Base-by-base conservation (phyloP, 2,797 vertebrate species). In the Pogoniulus pusillus region DNA sequence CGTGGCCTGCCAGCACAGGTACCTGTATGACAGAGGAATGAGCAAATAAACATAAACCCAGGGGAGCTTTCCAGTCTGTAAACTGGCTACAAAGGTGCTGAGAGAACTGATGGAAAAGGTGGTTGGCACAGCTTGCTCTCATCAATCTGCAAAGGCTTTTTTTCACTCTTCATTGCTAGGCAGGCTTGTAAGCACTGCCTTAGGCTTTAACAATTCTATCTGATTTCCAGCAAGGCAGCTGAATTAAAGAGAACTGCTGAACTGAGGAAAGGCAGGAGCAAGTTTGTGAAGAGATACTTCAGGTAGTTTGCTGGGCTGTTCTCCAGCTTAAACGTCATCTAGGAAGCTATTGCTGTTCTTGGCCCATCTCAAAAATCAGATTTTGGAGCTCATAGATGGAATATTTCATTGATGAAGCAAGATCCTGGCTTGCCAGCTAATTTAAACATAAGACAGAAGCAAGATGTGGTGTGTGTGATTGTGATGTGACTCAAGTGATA, bases 181-280 rank as follows among this genome's bases (percentile, higher is more conserved):
- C 57, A 68, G 41, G 59, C 79, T 94, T 94, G 70, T 29, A 64
- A 79, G 54, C n/a, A 6, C 65, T 82, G 89, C 87, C 51, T 82
- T 62, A 77, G 89, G 85, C 76, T 91, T 45, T 49, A 57, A 76
- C 73, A 85, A 17, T 94, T 90, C 91, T 81, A 85, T 83, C 73
- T 41, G 69, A 76, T 92, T 93, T 92, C 80, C 71, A 89, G 85
- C 89, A 83, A 83, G 64, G 68, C 73, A 54, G 49, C 60, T 76
- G 82, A 87, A 81, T 81, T 90, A 64, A 72, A 63, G 55, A 83
- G 85, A 92, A 39, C 71, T 92, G 60, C 91, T 79, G 29, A 73
- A 70, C 92, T 59, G 34, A 71, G 80, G 32, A 78, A 81, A 87
- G 84, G 66, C 41, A 49, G 37, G 54, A 87, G 60, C 32, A 83